Percentiles rank a stretch among this genome's conserved stretches.
Conservation (phyloP, 2,797 vertebrate genomes). For the Sebastiscus albofasciatus region DNA sequence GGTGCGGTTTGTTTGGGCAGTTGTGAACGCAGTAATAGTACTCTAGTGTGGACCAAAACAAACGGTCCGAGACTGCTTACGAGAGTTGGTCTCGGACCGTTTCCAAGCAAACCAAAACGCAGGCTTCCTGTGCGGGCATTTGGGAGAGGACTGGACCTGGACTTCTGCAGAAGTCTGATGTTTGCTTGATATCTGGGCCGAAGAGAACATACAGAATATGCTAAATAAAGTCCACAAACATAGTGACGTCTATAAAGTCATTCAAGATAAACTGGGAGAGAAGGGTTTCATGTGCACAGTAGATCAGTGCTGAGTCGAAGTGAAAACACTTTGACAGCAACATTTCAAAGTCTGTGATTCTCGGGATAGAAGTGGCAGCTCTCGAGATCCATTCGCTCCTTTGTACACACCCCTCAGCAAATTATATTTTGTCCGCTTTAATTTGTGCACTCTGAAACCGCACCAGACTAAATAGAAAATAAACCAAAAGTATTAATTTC, state of each 20-base stretch:
- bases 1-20: no score
- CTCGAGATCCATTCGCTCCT: neutral
- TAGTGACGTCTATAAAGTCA: neutral
- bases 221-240: neutral
- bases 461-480: neutral
- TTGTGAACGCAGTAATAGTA: neutral
- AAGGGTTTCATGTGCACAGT: neutral
- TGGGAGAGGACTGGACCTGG: no score
- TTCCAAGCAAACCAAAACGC: no score
- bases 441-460: neutral
- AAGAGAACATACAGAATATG: neutral
- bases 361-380: neutral
- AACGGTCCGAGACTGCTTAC: neutral
- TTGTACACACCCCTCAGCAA: neutral
- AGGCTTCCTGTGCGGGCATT: no score
- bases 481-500: no score
- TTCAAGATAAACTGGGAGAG: neutral
- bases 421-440: neutral
- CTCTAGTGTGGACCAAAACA: neutral
- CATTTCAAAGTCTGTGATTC: neutral
- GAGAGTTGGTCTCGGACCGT: no score
- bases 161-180: no score
- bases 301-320: neutral
- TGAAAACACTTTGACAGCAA: neutral
- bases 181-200: no score